Base-by-base conservation (phyloP, 2,888 invertebrate species). In the Ornithoptera priamus region DNA sequence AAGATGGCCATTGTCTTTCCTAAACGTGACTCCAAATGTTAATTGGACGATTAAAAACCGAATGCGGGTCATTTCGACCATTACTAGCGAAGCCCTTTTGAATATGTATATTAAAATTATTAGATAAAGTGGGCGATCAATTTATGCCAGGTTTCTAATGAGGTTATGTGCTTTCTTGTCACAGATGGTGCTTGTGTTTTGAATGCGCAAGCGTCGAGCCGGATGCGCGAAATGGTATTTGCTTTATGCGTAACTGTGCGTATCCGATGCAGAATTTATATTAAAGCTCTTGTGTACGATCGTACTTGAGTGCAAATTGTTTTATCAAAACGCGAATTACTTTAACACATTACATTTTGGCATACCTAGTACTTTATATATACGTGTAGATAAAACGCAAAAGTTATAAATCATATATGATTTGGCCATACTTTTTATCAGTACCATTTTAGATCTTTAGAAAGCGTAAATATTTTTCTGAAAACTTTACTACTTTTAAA, bases 81-180 rank as follows among this genome's bases (percentile, higher is more conserved):
- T 92, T 91, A 91, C 90, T 77, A 77, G 79, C 78, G 84, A 77
- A 87, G 89, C 89, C 90, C 89, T 89, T 92, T 92, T 92, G 92
- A 92, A 92, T 92, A 92, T 92, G 91, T 92, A 92, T 90, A 92
- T 85, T 89, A 91, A 91, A 86, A 92, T 92, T 92, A 92, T 91
- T 92, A 89, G 89, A 89, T 89, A 85, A 85, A 85, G 81, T 83
- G 85, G 79, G 81, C 80, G 75, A 75, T 81, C 83, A 89, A 90
- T 90, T 90, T 92, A 91, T 87, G 89, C 87, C 86, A 87, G 90
- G 87, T 89, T 89, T 90, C 89, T 92, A 92, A 92, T 92, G 88
- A 90, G 92, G 92, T 90, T 91, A 91, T 92, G 91, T 85, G 92
- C 92, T 92, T 91, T 90, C 92, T 89, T 90, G 92, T 92, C 92